Conservation (phyloP, 2,113 vertebrate species). For the Seriola dumerili region DNA sequence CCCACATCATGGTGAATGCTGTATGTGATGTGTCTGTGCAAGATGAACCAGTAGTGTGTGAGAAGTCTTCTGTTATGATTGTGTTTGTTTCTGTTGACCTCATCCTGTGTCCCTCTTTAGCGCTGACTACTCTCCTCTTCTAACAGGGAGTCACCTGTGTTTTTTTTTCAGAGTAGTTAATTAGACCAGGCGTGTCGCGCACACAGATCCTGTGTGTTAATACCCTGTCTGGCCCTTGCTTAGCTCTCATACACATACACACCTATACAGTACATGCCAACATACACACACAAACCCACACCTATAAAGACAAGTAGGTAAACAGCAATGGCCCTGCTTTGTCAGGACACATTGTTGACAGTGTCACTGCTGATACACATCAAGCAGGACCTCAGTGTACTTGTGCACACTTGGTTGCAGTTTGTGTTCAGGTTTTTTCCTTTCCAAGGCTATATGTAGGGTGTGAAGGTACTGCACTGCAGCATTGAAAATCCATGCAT, state of each 20-base stretch:
- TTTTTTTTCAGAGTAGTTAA: conserved; percentile 50
- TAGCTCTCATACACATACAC: conserved; percentile 26
- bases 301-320: conserved; percentile 9
- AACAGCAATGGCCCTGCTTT: conserved; percentile 8
- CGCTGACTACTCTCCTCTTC: neutral
- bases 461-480: neutral
- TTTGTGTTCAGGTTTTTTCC: neutral
- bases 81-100: neutral
- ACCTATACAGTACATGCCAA: neutral
- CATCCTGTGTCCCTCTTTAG: neutral
- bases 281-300: neutral
- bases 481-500: neutral
- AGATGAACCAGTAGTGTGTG: neutral
- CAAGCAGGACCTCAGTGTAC: neutral
- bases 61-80: neutral
- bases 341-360: conserved; percentile 16
- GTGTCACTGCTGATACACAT: conserved; percentile 6
- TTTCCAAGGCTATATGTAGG: neutral
- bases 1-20: neutral
- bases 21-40: neutral
- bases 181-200: conserved; percentile 49
- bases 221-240: conserved; percentile 57
- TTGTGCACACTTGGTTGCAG: neutral
- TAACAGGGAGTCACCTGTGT: conserved; percentile 14
- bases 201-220: conserved; percentile 74